Evolutionary conservation across 2,888 invertebrate species (phyloP).

Genomic region (Hypselothyrea guttata): DNA sequence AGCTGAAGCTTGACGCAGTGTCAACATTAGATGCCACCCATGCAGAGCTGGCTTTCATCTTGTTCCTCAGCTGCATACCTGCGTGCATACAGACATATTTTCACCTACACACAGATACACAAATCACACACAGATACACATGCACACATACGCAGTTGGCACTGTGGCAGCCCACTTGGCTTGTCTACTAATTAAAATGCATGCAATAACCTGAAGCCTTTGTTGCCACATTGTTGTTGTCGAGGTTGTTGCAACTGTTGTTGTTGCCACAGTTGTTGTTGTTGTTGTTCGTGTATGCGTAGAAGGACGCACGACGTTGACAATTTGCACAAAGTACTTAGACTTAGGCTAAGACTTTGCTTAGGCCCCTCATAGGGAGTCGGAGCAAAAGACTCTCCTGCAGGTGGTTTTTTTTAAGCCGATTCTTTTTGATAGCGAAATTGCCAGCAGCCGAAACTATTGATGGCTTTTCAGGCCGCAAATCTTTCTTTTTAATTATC

Average conservation of each 20-base stretch:
- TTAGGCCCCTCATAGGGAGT: not conserved
- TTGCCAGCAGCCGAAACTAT: conserved; percentile 40
- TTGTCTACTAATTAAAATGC: conserved; percentile 76
- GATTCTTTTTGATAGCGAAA: not conserved
- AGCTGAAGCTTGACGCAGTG: not conserved
- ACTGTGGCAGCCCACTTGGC: conserved; percentile 74
- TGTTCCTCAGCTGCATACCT: conserved; percentile 31
- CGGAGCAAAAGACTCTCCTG: not conserved
- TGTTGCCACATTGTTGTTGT: conserved; percentile 70
- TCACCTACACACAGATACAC: conserved; percentile 3
- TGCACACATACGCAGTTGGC: conserved; percentile 35
- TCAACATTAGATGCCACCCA: conserved; percentile 4
- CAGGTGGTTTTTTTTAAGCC: conserved; percentile 23
- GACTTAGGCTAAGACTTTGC: conserved; percentile 27
- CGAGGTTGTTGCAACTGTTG: conserved; percentile 56
- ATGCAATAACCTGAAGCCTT: conserved; percentile 77
- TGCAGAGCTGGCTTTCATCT: conserved; percentile 26
- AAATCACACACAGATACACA: conserved; percentile 9
- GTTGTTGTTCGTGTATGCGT: conserved; percentile 54
- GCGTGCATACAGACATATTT: too few species aligned
- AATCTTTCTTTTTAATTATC: conserved; percentile 65
- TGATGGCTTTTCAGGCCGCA: conserved; percentile 62
- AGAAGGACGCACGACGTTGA: conserved; percentile 69
- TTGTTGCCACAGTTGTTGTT: conserved; percentile 13
- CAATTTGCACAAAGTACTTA: conserved; percentile 75